A percentile compares a stretch with the other conserved stretches of the same genome.
These are phyloP conservation scores for Scomber scombrus DNA, from an alignment of 2,113 vertebrate species.

Conservation along the genomic window DNA sequence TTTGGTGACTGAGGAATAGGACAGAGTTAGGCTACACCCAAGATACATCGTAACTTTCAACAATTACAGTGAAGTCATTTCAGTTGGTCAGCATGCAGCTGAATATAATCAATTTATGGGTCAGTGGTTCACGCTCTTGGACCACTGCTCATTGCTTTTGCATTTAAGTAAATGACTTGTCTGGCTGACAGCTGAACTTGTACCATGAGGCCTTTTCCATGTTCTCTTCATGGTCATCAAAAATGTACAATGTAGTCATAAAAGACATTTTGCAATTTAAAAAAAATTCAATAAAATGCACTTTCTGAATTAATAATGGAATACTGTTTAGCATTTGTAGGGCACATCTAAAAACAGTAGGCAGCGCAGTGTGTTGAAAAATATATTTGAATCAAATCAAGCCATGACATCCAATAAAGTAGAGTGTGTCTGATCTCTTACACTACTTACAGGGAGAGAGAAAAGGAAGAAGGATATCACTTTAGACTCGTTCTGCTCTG, in stretches of 20 bases:
- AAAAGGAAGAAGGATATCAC: slow-evolving; percentile 50
- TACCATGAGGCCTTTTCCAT: slow-evolving; percentile 15
- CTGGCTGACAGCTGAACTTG: slow-evolving; percentile 57
- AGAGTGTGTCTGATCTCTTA: slow-evolving; percentile 58
- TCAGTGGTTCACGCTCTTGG: slow-evolving; percentile 47
- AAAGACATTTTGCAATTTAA: slow-evolving; percentile 29
- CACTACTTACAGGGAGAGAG: slow-evolving; percentile 33
- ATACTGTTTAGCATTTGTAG: slow-evolving; percentile 41
- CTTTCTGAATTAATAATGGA: slow-evolving; percentile 32
- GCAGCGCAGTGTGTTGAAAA: slow-evolving; percentile 49
- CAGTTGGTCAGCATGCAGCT: slow-evolving; percentile 65
- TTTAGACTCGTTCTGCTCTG: slow-evolving; percentile 53
- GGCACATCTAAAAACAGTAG: slow-evolving; percentile 38
- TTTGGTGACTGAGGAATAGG: slow-evolving; percentile 68
- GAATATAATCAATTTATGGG: slow-evolving; percentile 67
- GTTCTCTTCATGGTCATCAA: slow-evolving; percentile 1
- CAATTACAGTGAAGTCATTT: slow-evolving; percentile 67
- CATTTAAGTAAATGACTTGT: slow-evolving; percentile 44
- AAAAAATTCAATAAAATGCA: slow-evolving; percentile 17
- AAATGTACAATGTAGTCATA: slow-evolving; percentile 1
- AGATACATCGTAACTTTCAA: slow-evolving; percentile 63
- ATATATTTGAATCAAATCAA: slow-evolving; percentile 71
- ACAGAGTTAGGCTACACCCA: slow-evolving; percentile 68
- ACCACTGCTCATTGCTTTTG: slow-evolving; percentile 57
- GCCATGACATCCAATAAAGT: slow-evolving; percentile 70